Conservation (phyloP, 1,140 invertebrate genomes). For the Magallana ariakensis region DNA sequence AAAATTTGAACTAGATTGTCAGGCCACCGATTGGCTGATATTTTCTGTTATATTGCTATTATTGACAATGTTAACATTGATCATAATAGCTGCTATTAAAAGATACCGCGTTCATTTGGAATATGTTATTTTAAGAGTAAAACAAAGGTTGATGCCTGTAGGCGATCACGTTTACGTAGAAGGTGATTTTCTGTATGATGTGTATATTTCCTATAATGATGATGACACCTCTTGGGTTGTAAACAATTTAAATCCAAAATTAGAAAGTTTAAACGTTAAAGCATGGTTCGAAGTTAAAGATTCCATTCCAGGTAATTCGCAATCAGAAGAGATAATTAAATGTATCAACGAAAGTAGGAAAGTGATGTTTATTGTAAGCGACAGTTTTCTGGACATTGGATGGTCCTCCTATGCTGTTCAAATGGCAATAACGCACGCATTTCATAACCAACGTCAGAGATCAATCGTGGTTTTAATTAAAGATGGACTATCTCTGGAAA, state of each 20-base stretch:
- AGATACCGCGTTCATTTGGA: background rate
- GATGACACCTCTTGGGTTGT: background rate
- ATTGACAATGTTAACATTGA: background rate
- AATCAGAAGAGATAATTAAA: background rate
- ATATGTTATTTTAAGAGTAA: background rate
- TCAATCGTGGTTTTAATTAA: background rate
- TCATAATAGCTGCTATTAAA: background rate
- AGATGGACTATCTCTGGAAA: background rate
- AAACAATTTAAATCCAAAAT: background rate
- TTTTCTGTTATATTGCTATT: background rate
- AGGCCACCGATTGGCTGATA: background rate
- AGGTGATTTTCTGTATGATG: background rate
- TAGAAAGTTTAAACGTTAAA: background rate
- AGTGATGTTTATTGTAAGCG: background rate
- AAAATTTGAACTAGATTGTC: background rate
- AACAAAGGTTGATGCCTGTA: background rate
- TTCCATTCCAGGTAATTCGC: background rate
- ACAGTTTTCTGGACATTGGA: background rate
- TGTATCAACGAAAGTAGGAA: slow-evolving; percentile 6
- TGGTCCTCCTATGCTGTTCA: background rate
- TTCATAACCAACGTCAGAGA: slow-evolving; percentile 2
- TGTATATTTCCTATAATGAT: background rate
- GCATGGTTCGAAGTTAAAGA: background rate
- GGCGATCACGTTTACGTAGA: background rate
- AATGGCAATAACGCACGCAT: background rate